Evolutionary conservation across 2,113 vertebrate species (phyloP).

Genomic region (Zosterops borbonicus): DNA sequence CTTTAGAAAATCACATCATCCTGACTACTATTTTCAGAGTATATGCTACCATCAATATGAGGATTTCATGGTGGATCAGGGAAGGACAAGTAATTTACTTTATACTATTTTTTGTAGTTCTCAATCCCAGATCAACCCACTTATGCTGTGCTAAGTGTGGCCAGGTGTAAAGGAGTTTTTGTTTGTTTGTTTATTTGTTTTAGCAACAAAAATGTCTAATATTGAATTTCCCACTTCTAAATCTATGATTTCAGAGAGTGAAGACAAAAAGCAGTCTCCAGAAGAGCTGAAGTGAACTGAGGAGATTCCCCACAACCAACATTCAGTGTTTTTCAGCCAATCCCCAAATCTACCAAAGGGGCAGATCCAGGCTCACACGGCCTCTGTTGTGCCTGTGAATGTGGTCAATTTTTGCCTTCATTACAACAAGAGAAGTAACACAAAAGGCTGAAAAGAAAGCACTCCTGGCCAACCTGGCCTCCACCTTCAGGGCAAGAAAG

Average conservation of each 20-base stretch:
- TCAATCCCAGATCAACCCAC: not conserved
- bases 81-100: not conserved
- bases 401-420: not conserved
- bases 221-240: not conserved
- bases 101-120: not conserved
- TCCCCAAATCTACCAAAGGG: not conserved
- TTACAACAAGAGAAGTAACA: not conserved
- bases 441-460: not conserved
- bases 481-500: not conserved
- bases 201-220: not conserved
- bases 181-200: not conserved
- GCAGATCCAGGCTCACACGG: not conserved
- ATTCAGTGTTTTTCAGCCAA: not conserved
- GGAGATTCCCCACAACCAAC: not conserved
- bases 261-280: not conserved
- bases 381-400: not conserved
- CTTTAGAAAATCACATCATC: not conserved
- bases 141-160: not conserved
- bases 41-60: not conserved
- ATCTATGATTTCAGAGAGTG: not conserved
- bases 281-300: not conserved
- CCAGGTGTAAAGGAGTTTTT: not conserved
- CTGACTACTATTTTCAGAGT: not conserved
- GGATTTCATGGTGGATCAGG: not conserved
- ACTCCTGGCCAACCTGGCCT: not conserved